These are phyloP conservation scores for Agapornis canus DNA, from an alignment of 2,797 vertebrate species.

Conservation along the genomic window DNA sequence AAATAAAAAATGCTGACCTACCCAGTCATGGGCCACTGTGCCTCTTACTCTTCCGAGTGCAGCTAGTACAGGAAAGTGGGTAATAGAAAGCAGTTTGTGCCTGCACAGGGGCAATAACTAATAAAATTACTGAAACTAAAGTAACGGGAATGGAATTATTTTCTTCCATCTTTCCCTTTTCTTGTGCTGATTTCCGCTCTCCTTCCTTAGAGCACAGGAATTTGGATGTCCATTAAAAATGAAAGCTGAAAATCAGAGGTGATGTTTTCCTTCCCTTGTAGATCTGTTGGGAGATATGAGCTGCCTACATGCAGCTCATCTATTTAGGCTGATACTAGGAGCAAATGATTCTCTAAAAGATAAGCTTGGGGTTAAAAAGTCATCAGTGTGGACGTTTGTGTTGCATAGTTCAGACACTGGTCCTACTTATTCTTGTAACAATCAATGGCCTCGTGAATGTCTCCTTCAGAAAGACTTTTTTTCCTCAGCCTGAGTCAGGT, in stretches of 20 bases:
- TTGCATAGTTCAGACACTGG: not conserved
- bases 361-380: slow-evolving; percentile 26
- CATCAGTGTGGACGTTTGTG: not conserved
- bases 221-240: not conserved
- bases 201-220: not conserved
- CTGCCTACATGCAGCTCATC: not conserved
- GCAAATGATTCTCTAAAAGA: slow-evolving; percentile 16
- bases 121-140: slow-evolving; percentile 70
- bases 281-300: not conserved
- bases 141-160: slow-evolving; percentile 59
- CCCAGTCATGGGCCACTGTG: slow-evolving; percentile 74
- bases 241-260: not conserved
- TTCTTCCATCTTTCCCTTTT: slow-evolving; percentile 3
- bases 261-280: not conserved
- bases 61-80: slow-evolving; percentile 58
- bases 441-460: not conserved
- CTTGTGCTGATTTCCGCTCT: not conserved
- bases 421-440: not conserved
- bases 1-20: slow-evolving; percentile 87
- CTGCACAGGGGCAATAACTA: not conserved
- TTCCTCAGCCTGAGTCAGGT: not conserved
- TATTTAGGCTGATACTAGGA: not conserved
- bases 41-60: slow-evolving; percentile 64
- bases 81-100: slow-evolving; percentile 65
- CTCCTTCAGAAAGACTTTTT: not conserved